Evolutionary conservation across 2,797 vertebrate genomes (phyloP), one percentile per base, ranked within the genome.

Genomic region (Pempheris klunzingeri): DNA sequence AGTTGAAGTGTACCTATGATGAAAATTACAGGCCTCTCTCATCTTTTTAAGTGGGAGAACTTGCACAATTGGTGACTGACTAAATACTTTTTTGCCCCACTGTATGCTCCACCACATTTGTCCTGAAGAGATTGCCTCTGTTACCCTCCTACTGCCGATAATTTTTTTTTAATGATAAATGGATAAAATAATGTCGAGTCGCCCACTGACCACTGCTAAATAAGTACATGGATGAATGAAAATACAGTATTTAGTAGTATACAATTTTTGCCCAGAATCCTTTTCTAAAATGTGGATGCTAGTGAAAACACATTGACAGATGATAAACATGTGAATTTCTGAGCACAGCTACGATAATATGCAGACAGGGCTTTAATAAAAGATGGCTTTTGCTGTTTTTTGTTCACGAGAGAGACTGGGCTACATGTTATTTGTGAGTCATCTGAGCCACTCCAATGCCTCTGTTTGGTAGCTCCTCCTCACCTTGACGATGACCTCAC

Each of bases 401-500:
- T 63, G 28, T 63, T 55, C 34, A 47, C 2, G 4, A 17, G 26
- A 36, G 34, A 70, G 66, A 32, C 55, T 62, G 41, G 14, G 52
- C 34, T 74, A 14, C 52, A 34, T 54, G 24, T n/a, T 72, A 65
- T 83, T 71, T 70, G 53, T 89, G 78, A 89, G 66, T 87, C 81
- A 83, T 85, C 76, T 57, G 58, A 83, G 65, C 46, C 69, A 63
- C 67, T 82, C 55, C 38, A 12, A 22, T 41, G 38, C 38, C 32
- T 78, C 57, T 47, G 60, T 52, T 46, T 49, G 32, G 68, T 57
- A 3, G 59, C 58, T 80, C 49, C 83, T 81, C 71, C 79, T 94
- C 88, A 92, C 93, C 91, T 93, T 88, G 84, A 84, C 69, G 50
- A 8, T 92, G 90, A 93, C 93, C 94, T 93, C 86, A 76, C 79